Percentiles rank a stretch among this genome's conserved stretches.
These are phyloP conservation scores for Willisornis vidua DNA, from an alignment of 2,113 vertebrate genomes.

Conservation along the genomic window DNA sequence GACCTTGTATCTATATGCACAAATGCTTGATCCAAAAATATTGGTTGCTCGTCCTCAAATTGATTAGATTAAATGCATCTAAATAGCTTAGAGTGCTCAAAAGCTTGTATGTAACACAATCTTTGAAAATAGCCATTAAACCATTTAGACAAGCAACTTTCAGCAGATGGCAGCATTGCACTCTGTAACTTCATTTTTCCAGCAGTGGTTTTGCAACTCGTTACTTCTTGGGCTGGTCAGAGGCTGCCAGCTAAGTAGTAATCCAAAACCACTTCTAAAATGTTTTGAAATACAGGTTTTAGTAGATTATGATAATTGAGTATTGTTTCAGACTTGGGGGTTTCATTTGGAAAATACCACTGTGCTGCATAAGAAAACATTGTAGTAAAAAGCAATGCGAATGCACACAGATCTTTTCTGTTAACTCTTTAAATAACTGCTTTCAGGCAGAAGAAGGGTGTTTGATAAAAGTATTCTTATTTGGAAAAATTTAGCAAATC, in stretches of 20 bases:
- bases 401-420: not conserved
- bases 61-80: not conserved
- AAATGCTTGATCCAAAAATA: not conserved
- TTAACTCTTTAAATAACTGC: not conserved
- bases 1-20: not conserved
- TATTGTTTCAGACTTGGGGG: conserved; percentile 21
- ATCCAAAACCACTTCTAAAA: conserved; percentile 30
- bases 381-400: accelerated
- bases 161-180: conserved; percentile 69
- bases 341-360: conserved; percentile 7
- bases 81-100: not conserved
- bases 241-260: not conserved
- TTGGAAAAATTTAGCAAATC: not conserved
- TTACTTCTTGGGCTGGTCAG: not conserved
- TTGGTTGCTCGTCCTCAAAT: not conserved
- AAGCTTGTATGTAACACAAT: not conserved
- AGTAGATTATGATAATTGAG: conserved; percentile 14
- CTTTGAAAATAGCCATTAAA: not conserved
- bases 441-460: not conserved
- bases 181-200: conserved; percentile 10
- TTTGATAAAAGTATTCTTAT: not conserved
- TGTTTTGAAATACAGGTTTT: conserved; percentile 37
- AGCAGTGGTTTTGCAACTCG: not conserved
- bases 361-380: not conserved
- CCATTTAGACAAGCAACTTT: not conserved